phyloP scores from a whole-genome alignment of 2,888 invertebrate genomes.

The Scaptodrosophila latifasciaeformis region DNA sequence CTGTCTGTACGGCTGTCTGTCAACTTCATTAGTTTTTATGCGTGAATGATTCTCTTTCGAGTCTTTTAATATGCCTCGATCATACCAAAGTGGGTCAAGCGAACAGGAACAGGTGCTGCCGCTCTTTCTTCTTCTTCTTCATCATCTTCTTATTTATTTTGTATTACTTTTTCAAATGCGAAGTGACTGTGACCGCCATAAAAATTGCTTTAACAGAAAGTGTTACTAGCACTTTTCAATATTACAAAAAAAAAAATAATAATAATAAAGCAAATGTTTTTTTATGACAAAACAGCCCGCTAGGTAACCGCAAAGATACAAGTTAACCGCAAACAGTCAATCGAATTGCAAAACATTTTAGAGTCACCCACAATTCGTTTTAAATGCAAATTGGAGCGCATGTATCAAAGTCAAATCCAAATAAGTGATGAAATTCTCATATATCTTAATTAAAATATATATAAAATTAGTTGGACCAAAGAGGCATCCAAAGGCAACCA shows the following conservation, averaged over 20 bases:
- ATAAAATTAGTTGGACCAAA: not conserved
- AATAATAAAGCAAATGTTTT: not conserved
- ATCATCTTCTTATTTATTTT: too few relatives aligned
- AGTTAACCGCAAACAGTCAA: constrained; percentile 13
- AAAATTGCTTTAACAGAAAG: constrained; percentile 8
- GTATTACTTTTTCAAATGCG: too few relatives aligned
- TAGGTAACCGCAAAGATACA: constrained; percentile 50
- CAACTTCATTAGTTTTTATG: constrained; percentile 57
- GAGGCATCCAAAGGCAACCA: not conserved
- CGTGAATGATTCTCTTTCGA: constrained; percentile 51
- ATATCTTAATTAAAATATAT: not conserved
- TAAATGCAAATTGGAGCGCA: constrained; percentile 65
- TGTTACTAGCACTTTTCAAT: constrained; percentile 21
- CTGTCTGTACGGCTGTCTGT: constrained; percentile 32
- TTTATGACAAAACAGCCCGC: constrained; percentile 4
- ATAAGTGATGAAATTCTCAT: constrained; percentile 33
- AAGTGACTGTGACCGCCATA: not conserved
- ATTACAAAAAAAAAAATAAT: not conserved
- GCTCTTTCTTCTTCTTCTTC: not conserved
- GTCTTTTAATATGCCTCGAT: constrained; percentile 12
- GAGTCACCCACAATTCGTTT: constrained; percentile 58
- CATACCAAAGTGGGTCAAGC: constrained; percentile 54
- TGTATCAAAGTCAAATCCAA: constrained; percentile 63
- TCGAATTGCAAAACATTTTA: constrained; percentile 39
- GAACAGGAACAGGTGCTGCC: constrained; percentile 50